Evolutionary conservation across 2,888 invertebrate genomes (phyloP).

Genomic region (Macrostomum cliftonense): DNA sequence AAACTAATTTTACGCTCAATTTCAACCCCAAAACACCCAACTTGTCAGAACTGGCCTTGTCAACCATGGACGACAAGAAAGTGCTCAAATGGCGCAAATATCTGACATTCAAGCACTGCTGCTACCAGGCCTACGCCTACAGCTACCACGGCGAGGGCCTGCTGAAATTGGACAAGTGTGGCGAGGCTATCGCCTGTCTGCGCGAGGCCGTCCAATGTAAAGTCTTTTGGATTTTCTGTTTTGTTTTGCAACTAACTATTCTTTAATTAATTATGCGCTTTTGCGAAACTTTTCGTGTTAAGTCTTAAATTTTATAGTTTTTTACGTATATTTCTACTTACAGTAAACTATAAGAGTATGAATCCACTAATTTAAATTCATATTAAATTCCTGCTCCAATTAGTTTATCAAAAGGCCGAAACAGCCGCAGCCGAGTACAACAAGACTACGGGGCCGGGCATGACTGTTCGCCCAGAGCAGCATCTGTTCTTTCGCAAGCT

Average conservation of each 20-base stretch:
- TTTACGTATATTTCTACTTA: background rate
- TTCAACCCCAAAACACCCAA: too few relatives aligned
- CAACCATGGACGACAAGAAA: constrained; percentile 40
- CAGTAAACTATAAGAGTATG: background rate
- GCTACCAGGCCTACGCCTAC: constrained; percentile 47
- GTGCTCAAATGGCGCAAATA: constrained; percentile 47
- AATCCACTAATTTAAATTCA: background rate
- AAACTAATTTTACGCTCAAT: background rate
- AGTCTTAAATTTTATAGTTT: too few relatives aligned
- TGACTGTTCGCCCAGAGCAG: constrained; percentile 44
- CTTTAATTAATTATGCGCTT: too few relatives aligned
- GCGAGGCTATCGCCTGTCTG: constrained; percentile 46
- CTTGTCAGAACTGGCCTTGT: constrained; percentile 40
- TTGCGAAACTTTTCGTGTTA: too few relatives aligned
- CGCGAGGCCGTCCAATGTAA: constrained; percentile 43
- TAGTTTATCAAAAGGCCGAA: constrained; percentile 41
- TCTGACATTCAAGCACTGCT: constrained; percentile 44
- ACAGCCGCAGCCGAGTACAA: constrained; percentile 44
- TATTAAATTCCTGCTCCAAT: constrained; percentile 3
- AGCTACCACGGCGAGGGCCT: constrained; percentile 47
- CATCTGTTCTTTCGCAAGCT: constrained; percentile 47
- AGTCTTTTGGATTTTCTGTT: constrained; percentile 13
- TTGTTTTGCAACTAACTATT: background rate
- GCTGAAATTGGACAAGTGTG: constrained; percentile 47
- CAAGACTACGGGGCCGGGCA: constrained; percentile 44